phyloP scores from a whole-genome alignment of 2,113 vertebrate species.

The Bos javanicus region DNA sequence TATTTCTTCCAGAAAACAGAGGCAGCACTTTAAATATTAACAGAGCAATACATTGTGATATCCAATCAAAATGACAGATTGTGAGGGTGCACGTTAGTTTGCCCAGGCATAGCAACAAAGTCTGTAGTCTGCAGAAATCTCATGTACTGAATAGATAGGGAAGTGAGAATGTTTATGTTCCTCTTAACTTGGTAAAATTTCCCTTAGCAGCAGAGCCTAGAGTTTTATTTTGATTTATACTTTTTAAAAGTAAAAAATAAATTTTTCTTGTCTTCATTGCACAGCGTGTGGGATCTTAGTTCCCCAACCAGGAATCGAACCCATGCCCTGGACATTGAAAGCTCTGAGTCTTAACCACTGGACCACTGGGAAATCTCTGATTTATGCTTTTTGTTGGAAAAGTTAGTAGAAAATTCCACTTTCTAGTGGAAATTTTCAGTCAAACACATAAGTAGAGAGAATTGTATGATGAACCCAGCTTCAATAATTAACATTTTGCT shows the following conservation, averaged over 20 bases:
- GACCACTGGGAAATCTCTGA: background rate
- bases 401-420: background rate
- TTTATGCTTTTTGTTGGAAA: background rate
- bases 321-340: background rate
- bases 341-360: background rate
- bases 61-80: background rate
- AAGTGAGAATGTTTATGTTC: background rate
- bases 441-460: background rate
- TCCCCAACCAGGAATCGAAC: background rate
- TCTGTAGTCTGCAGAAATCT: background rate
- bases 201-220: background rate
- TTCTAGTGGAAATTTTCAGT: background rate
- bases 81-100: background rate
- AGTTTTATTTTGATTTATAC: background rate
- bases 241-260: background rate
- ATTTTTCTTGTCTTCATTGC: background rate
- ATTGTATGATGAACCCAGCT: background rate
- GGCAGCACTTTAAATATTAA: background rate
- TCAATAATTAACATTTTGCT: background rate
- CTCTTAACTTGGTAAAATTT: background rate
- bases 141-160: background rate
- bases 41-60: background rate
- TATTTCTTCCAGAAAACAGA: background rate
- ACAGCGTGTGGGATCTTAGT: background rate
- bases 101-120: background rate